Evolutionary conservation across 2,797 vertebrate species (phyloP).

Genomic region (Malurus splendens): DNA sequence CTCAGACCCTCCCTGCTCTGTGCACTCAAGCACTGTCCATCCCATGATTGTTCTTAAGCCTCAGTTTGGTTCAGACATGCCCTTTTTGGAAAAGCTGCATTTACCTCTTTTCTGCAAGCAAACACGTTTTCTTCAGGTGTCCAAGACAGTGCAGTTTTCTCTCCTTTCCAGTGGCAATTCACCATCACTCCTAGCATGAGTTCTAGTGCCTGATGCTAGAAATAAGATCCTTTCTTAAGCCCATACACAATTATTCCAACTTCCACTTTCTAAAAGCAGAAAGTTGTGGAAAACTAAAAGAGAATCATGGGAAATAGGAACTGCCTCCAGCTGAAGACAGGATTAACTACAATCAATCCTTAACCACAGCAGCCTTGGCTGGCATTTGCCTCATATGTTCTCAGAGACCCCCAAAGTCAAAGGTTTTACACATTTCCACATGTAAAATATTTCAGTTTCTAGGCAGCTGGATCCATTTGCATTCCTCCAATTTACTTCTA

Average conservation of each 20-base stretch:
- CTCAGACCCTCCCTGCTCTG: not conserved
- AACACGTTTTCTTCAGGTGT: not conserved
- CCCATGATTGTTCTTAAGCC: not conserved
- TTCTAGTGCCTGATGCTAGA: not conserved
- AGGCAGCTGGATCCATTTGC: not conserved
- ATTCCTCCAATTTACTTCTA: not conserved
- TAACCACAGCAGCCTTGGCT: not conserved
- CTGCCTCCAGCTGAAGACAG: not conserved
- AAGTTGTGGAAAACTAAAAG: not conserved
- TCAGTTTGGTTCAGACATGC: not conserved
- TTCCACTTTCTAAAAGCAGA: not conserved
- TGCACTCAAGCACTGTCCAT: not conserved
- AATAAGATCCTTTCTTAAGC: not conserved
- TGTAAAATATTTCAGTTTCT: not conserved
- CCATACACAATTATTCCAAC: rapidly evolving
- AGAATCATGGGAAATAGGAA: not conserved
- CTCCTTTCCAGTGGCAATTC: not conserved
- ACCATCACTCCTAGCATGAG: not conserved
- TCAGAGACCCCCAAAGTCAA: not conserved
- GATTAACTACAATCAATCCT: not conserved
- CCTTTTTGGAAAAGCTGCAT: not conserved
- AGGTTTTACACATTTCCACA: not conserved
- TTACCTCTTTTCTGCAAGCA: not conserved
- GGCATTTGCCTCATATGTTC: not conserved
- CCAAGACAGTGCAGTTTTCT: not conserved